phyloP scores from a whole-genome alignment of 2,888 invertebrate genomes.

The Sarcophaga caerulescens region DNA sequence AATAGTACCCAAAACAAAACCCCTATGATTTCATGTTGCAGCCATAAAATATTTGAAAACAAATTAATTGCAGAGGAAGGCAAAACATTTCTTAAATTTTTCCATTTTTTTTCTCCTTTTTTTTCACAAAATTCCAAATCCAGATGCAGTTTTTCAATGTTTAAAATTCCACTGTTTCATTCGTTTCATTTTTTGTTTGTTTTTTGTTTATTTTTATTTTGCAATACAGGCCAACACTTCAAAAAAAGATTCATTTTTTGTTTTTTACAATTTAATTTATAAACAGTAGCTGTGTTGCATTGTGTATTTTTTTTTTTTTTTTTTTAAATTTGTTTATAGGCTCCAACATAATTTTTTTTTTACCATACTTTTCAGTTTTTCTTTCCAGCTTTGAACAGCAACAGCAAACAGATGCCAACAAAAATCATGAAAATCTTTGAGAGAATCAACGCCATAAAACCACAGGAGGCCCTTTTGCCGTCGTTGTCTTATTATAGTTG shows the following conservation, averaged over 20 bases:
- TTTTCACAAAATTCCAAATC: neutral
- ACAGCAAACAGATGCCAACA: conserved; percentile 50
- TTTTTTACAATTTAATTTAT: neutral
- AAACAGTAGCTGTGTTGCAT: conserved; percentile 26
- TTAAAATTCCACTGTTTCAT: neutral
- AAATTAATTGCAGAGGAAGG: neutral
- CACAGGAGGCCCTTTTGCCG: conserved; percentile 47
- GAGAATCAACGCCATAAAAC: conserved; percentile 42
- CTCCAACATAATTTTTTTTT: neutral
- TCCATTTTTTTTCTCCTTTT: neutral
- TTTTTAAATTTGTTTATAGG: too few species aligned
- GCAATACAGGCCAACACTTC: conserved; percentile 28
- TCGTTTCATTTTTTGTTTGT: neutral
- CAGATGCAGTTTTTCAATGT: neutral
- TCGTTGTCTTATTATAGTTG: neutral
- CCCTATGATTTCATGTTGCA: too few species aligned
- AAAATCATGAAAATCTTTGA: conserved; percentile 18
- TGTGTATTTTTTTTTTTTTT: neutral
- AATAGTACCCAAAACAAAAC: neutral
- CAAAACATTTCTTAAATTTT: neutral
- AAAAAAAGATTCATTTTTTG: neutral
- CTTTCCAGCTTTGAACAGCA: neutral
- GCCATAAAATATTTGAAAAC: too few species aligned
- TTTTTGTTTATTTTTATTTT: conserved; percentile 56
- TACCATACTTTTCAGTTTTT: neutral